Conservation (phyloP, 2,888 invertebrate genomes). For the Saturnia pavonia region DNA sequence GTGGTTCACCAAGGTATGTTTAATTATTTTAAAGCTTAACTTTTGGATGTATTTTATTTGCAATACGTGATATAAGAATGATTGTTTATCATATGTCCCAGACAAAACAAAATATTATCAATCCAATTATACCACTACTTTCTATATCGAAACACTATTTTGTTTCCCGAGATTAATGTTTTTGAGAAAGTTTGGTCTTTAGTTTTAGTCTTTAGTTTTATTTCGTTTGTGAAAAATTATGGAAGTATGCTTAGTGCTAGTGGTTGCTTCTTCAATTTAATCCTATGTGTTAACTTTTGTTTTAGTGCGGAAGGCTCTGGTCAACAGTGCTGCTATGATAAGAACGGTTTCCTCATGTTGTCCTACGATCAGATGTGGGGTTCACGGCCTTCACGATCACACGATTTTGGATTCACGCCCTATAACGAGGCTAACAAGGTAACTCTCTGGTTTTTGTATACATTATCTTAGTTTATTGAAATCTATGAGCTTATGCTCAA, state of each 20-base stretch:
- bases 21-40: slow-evolving; percentile 9
- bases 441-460: slow-evolving; percentile 9
- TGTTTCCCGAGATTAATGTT: background rate
- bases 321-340: slow-evolving; percentile 98
- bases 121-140: background rate
- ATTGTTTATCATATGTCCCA: too few species aligned
- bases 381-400: slow-evolving; percentile 91
- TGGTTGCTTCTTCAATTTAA: too few species aligned
- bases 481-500: background rate
- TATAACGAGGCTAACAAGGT: slow-evolving; percentile 97
- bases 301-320: slow-evolving; percentile 93
- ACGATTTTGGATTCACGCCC: slow-evolving; percentile 95
- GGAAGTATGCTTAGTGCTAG: too few species aligned
- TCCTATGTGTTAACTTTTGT: slow-evolving; percentile 24
- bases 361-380: slow-evolving; percentile 98
- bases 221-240: too few species aligned
- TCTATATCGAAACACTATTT: background rate
- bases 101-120: background rate
- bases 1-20: slow-evolving; percentile 93
- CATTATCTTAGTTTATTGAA: background rate
- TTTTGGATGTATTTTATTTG: background rate
- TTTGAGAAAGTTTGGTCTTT: background rate
- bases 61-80: too few species aligned
- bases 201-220: too few species aligned
- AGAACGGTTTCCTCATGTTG: slow-evolving; percentile 94